Conservation (phyloP, 2,888 invertebrate genomes). For the Buathra laborator region DNA sequence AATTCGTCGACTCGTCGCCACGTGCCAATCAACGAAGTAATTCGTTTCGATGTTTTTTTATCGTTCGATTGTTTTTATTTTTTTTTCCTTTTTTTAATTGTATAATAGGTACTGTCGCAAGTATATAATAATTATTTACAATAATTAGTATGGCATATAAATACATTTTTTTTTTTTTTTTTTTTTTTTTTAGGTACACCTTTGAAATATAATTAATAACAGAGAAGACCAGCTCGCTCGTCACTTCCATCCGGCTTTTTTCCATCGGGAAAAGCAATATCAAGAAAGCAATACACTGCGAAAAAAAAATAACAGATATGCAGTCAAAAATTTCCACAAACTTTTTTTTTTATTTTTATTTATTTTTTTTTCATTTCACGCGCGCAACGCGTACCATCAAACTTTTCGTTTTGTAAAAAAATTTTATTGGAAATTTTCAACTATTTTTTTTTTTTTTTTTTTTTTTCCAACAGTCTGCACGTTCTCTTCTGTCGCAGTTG, state of each 20-base stretch:
- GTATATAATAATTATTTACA: conserved; percentile 77
- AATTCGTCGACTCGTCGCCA: not conserved
- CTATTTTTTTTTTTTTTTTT: not conserved
- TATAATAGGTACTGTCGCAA: conserved; percentile 65
- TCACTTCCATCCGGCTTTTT: conserved; percentile 28
- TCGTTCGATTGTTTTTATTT: conserved; percentile 7
- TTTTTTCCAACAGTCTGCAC: not conserved
- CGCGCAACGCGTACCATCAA: not conserved
- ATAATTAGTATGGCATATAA: conserved; percentile 80
- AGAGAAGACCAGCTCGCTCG: conserved; percentile 66
- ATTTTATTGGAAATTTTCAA: not conserved
- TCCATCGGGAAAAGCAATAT: not conserved
- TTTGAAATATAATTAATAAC: conserved; percentile 71
- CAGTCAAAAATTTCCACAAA: not conserved
- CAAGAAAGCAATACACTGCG: not conserved
- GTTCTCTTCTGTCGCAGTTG: not conserved
- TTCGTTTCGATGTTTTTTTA: not conserved
- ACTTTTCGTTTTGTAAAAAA: not conserved
- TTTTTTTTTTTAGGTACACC: conserved; percentile 73
- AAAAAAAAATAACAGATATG: conserved; percentile 5
- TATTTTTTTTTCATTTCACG: too few relatives aligned
- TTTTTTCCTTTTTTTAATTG: conserved; percentile 58
- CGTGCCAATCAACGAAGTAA: conserved; percentile 1
- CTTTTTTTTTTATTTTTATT: not conserved
- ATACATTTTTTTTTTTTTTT: conserved; percentile 73